These are phyloP conservation scores for Ciconia stormi DNA, from an alignment of 2,113 vertebrate genomes.

Conservation along the genomic window DNA sequence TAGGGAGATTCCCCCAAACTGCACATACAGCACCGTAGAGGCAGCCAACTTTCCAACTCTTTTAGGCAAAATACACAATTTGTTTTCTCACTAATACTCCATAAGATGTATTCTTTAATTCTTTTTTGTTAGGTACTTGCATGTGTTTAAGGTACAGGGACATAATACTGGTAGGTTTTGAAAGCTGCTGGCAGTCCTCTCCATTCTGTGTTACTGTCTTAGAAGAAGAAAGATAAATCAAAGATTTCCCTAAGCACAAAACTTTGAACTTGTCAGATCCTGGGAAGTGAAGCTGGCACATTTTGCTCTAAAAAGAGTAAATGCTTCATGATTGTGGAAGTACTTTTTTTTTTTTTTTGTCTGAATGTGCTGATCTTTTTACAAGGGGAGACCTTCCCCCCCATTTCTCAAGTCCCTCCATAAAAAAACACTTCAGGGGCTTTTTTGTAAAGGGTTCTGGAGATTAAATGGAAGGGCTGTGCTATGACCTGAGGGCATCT, in stretches of 20 bases:
- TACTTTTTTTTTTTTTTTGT: neutral
- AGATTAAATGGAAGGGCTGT: constrained; percentile 39
- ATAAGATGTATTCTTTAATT: neutral
- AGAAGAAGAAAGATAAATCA: constrained; percentile 10
- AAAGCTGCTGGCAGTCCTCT: constrained; percentile 6
- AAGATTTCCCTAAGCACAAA: neutral
- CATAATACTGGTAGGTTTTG: neutral
- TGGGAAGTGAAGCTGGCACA: neutral
- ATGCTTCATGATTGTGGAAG: neutral
- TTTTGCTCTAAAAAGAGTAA: neutral
- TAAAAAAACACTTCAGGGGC: neutral
- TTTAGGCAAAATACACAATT: neutral
- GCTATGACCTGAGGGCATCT: constrained; percentile 14
- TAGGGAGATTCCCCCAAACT: neutral
- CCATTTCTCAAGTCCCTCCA: neutral
- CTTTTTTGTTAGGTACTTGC: neutral
- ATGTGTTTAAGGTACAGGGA: neutral
- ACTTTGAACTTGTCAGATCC: constrained; percentile 39
- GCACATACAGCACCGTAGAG: accelerated
- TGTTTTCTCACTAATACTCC: neutral
- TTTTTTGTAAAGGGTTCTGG: neutral
- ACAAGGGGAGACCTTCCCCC: neutral
- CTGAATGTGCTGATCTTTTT: neutral
- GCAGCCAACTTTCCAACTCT: neutral
- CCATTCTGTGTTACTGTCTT: neutral